Percentiles rank a stretch among this genome's conserved stretches.
Conservation (phyloP, 1,140 invertebrate genomes). For the Papilio xuthus region DNA sequence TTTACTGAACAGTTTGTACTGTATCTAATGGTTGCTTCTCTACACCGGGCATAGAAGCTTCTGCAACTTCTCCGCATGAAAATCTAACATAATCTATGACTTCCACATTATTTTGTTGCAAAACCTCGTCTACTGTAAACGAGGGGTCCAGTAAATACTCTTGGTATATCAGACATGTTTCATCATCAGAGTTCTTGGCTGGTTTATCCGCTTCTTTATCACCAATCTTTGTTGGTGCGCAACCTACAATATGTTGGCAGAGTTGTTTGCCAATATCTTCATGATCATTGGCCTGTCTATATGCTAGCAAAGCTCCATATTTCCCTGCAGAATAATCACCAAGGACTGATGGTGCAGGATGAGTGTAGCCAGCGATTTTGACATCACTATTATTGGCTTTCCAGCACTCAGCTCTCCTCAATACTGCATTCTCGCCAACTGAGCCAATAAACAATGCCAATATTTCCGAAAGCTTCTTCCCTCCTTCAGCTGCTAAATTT, state of each 20-base stretch:
- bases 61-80: slow-evolving; percentile 88
- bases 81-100: slow-evolving; percentile 93
- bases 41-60: slow-evolving; percentile 66
- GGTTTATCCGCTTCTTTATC: slow-evolving; percentile 84
- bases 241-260: slow-evolving; percentile 96
- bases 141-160: slow-evolving; percentile 92
- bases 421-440: slow-evolving; percentile 94
- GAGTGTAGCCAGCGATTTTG: slow-evolving; percentile 86
- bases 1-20: slow-evolving; percentile 84
- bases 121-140: slow-evolving; percentile 87
- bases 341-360: slow-evolving; percentile 83
- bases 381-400: slow-evolving; percentile 83
- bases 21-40: slow-evolving; percentile 82
- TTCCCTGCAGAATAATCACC: slow-evolving; percentile 86
- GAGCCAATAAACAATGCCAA: slow-evolving; percentile 91
- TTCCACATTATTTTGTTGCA: slow-evolving; percentile 85
- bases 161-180: slow-evolving; percentile 90
- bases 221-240: slow-evolving; percentile 92
- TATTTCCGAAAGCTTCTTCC: slow-evolving; percentile 89
- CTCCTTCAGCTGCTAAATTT: slow-evolving; percentile 83
- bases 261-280: slow-evolving; percentile 86
- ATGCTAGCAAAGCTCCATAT: slow-evolving; percentile 91
- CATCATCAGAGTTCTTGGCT: slow-evolving; percentile 85
- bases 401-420: slow-evolving; percentile 89
- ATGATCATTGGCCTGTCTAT: slow-evolving; percentile 78